Evolutionary conservation across 2,888 invertebrate genomes (phyloP).

Genomic region (Pharmacophagus antenor): DNA sequence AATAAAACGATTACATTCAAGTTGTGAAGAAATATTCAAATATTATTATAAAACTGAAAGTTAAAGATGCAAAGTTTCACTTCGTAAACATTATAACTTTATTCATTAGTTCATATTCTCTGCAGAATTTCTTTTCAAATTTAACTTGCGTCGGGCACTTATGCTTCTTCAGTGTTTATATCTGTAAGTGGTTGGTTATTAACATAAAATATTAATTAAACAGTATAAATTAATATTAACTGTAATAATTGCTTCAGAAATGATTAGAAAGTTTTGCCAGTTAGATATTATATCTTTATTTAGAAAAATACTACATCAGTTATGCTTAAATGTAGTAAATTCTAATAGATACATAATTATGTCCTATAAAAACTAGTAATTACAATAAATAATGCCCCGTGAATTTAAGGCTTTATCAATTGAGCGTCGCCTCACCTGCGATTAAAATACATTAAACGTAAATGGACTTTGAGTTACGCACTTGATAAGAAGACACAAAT

Average conservation of each 20-base stretch:
- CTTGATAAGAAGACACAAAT: too few relatives aligned
- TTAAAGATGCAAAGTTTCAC: slow-evolving; percentile 1
- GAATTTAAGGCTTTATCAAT: too few relatives aligned
- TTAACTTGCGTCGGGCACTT: background rate
- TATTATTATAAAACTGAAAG: background rate
- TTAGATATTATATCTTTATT: too few relatives aligned
- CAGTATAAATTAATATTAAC: background rate
- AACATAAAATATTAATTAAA: background rate
- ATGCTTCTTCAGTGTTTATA: background rate
- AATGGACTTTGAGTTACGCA: too few relatives aligned
- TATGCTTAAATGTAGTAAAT: too few relatives aligned
- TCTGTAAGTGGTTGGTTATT: slow-evolving; percentile 5
- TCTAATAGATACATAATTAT: too few relatives aligned
- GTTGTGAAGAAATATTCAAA: background rate
- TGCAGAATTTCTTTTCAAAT: slow-evolving; percentile 2
- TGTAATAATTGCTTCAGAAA: background rate
- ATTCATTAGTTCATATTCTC: slow-evolving; percentile 4
- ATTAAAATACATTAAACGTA: too few relatives aligned
- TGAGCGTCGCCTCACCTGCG: too few relatives aligned
- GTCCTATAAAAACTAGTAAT: too few relatives aligned
- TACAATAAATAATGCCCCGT: too few relatives aligned
- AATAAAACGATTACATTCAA: background rate
- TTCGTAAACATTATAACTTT: background rate
- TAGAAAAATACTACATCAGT: too few relatives aligned
- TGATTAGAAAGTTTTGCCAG: too few relatives aligned